Conservation (phyloP, 2,888 invertebrate species). For the Drosophila nigricruria region DNA sequence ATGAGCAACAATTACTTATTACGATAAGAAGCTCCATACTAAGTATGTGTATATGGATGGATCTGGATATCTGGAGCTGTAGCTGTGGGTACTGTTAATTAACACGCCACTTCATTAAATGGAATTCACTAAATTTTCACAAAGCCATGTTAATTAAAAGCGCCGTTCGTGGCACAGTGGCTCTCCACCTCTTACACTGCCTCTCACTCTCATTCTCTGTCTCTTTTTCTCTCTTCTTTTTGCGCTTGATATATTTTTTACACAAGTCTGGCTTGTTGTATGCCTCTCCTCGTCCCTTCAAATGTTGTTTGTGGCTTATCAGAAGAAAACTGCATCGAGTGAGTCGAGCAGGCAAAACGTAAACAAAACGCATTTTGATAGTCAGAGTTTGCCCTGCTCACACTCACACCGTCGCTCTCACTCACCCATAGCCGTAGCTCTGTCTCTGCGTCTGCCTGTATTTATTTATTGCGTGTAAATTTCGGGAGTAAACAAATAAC, state of each 20-base stretch:
- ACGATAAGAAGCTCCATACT: constrained; percentile 1
- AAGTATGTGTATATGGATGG: neutral
- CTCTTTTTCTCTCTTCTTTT: constrained; percentile 20
- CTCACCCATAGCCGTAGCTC: neutral
- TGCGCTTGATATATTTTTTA: constrained; percentile 71
- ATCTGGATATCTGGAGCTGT: constrained; percentile 23
- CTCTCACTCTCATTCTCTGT: neutral
- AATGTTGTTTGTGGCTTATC: constrained; percentile 72
- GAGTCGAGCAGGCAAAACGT: constrained; percentile 55
- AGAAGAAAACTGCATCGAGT: constrained; percentile 50
- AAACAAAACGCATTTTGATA: constrained; percentile 58
- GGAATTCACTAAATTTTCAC: constrained; percentile 66
- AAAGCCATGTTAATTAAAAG: constrained; percentile 69
- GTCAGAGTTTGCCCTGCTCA: constrained; percentile 11
- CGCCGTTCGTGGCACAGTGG: constrained; percentile 18
- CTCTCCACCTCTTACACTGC: neutral
- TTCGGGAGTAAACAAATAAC: constrained; percentile 66
- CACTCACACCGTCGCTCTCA: neutral
- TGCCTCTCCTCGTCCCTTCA: constrained; percentile 53
- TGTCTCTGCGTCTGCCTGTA: constrained; percentile 14
- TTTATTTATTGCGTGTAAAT: constrained; percentile 74
- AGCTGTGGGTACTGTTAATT: constrained; percentile 34
- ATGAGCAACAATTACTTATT: constrained; percentile 12
- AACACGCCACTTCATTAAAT: constrained; percentile 56
- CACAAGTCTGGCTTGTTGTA: constrained; percentile 65